Evolutionary conservation across 2,797 vertebrate species (phyloP), one percentile per base, ranked within the genome.

Genomic region (Gambusia yucatana): DNA sequence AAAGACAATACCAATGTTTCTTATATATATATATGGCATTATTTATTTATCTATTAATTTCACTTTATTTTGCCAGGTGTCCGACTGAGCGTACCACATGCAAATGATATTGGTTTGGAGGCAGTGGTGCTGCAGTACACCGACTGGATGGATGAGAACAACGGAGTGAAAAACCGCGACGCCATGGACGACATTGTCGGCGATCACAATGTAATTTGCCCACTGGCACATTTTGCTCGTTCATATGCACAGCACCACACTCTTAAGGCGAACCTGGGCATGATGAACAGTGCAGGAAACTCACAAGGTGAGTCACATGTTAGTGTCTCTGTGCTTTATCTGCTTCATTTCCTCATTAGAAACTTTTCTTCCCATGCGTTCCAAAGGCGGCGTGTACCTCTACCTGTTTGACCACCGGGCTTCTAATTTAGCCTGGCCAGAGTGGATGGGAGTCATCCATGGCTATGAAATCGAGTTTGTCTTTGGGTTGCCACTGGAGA

Each of bases 371-470:
- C 41, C 61, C 63, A 14, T 81, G 6, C 10, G 48, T 28, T n/a
- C 47, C 61, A 11, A 79, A 96, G 95, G 90, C 63, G 92, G 87
- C 0, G 88, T 98, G 16, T 98, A 96, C 82, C 93, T 97, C 28
- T 99, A 98, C 85, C 80, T 97, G 75, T 99, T 99, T 8, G 97
- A 99, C 77, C 98, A 99, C 82, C 95, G 97, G 1, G 97, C 98
- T 0, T 98, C 98, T 77, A 98, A 97, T 65, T 80, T 99, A 77
- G 94, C 92, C 50, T 99, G 97, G 97, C 98, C 98, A 0, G 96
- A 95, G 48, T 99, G 98, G 98, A 99, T 99, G 98, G 98, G 98
- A 0, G 98, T 99, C n/a, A 97, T 98, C 41, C 98, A 98, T 0
- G 98, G 98, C 80, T 99, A 99, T 36, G 98, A 99, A 92, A 99